Base-by-base conservation (phyloP, 2,888 invertebrate species). In the Idaea dimidiata region DNA sequence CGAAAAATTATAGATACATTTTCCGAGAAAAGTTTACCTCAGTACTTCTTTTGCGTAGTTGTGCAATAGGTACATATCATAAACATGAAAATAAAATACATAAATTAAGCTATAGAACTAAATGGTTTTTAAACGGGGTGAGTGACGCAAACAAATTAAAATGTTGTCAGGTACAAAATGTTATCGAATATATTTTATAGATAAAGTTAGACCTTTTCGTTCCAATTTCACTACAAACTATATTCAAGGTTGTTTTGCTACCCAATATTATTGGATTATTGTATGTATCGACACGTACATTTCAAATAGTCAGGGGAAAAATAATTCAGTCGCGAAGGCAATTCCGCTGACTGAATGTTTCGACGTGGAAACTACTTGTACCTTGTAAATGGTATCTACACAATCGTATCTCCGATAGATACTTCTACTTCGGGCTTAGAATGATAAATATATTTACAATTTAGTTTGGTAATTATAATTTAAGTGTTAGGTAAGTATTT, bases 341-440 rank as follows among this genome's bases (percentile, higher is more conserved):
- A 43, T 43, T 43, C 10, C 43, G 43, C 43, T 43, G 43, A 43
- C 43, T 43, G 43, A 43, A 7, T 43, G 43, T 43, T 43, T 10
- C 10, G 14, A 43, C 14, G 43, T 43, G 14, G 43, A 43, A 43
- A 43, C 43, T 43, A 43, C 24, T 24, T 43, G 43, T 43, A 43
- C 43, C 43, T 43, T 10, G 43, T 43, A 43, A 10, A 8, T 43
- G 8, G 43, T 43, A 43, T 5, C 24, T 24, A 24, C 43, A 0
- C 43, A 43, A 43, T 43, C 43, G 43, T 43, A 43, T 43, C 43
- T 43, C 43, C 43, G 43, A 43, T 43, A 43, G 43, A 43, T 43
- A 43, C 43, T 43, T 43, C 43, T 43, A 10, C 10, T 43, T 43
- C 43, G 43, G 43, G 43, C 14, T 43, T 43, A 43, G 43, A 43